These are phyloP conservation scores for Drosophila seguyi DNA, from an alignment of 1,140 invertebrate genomes.

Conservation along the genomic window DNA sequence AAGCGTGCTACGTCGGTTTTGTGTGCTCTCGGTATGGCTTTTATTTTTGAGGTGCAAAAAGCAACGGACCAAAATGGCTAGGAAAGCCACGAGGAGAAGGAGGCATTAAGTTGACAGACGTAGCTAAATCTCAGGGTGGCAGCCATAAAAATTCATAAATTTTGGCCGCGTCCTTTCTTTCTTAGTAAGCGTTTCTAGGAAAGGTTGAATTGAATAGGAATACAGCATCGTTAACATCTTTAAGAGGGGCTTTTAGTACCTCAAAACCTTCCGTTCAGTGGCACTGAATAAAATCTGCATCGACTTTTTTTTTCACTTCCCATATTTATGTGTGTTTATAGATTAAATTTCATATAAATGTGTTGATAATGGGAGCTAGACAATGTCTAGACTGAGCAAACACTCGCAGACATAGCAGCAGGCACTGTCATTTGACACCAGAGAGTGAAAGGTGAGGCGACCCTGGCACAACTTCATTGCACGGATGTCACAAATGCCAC, in stretches of 20 bases:
- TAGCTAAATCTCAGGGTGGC: constrained; percentile 59
- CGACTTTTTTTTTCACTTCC: neutral
- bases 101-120: constrained; percentile 68
- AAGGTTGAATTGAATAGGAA: neutral
- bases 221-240: neutral
- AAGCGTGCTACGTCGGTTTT: constrained; percentile 61
- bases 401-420: constrained; percentile 27
- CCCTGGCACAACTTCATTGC: constrained; percentile 51
- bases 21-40: constrained; percentile 58
- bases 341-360: constrained; percentile 79
- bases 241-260: neutral
- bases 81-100: constrained; percentile 1
- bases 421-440: constrained; percentile 64
- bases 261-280: neutral
- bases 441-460: constrained; percentile 45
- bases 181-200: neutral
- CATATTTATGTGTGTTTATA: constrained; percentile 43
- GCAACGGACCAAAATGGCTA: constrained; percentile 36
- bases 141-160: constrained; percentile 77
- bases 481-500: constrained; percentile 71
- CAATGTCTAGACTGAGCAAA: constrained; percentile 69
- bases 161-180: constrained; percentile 39
- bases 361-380: constrained; percentile 74
- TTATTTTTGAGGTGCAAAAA: constrained; percentile 66
- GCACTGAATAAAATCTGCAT: neutral